Base-by-base conservation (phyloP, 1,140 invertebrate genomes). In the Cyphomyrmex costatus region DNA sequence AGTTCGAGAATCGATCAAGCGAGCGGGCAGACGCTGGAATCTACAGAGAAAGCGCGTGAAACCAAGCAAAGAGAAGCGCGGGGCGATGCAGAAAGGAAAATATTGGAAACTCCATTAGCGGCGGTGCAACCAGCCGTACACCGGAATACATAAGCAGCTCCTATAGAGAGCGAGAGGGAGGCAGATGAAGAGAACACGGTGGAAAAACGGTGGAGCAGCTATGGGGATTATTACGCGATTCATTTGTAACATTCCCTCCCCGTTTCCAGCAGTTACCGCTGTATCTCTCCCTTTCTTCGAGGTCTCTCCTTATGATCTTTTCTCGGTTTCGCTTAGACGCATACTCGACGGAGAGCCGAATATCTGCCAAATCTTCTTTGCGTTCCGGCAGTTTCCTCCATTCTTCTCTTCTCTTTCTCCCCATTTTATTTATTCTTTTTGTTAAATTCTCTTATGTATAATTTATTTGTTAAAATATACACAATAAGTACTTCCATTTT, bases 391-490 rank as follows among this genome's bases (percentile, higher is more conserved):
- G 92, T 87, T 87, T 90, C 88, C 19, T 49, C 12, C 14, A 2
- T 8, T 30, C 2, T 19, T 16, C 2, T 42, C 12, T 49, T n/a
- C 56, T 14, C 19, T 53, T 58, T 58, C 12, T 46, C n/a, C 6
- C 27, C 3, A 27, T 65, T 65, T 8, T 46, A 19, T 49, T 77
- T 89, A 12, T n/a, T 27, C 68, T 12, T 33, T 53, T 70, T 85
- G 86, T 88, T 86, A 94, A 94, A 93, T 94, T 91, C 93, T 89
- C 92, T 94, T 93, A 93, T 91, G 92, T 92, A 87, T 91, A 90
- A 94, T 92, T 94, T 93, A 92, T 21, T 74, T 24, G 2, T 27
- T 71, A 19, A 71, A 71, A 51, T n/a, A n/a, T n/a, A n/a, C n/a
- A n/a, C n/a, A n/a, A n/a, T 24, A 46, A 3, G 3, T 21, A 21